Evolutionary conservation across 2,113 vertebrate species (phyloP).

Genomic region (Salminus brasiliensis): DNA sequence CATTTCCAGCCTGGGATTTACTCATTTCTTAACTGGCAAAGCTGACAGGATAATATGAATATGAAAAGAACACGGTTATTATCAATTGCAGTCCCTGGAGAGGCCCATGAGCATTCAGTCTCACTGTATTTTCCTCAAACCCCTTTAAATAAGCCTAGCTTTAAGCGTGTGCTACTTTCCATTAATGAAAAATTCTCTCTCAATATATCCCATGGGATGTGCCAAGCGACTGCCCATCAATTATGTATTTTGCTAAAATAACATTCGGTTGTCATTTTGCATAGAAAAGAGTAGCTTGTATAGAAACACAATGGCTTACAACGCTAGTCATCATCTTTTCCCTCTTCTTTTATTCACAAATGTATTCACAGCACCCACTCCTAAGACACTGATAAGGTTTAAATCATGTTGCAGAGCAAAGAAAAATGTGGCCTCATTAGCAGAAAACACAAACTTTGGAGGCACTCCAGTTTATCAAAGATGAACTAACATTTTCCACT

Average conservation of each 20-base stretch:
- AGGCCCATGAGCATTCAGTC: slow-evolving; percentile 16
- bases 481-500: slow-evolving; percentile 17
- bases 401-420: slow-evolving; percentile 18
- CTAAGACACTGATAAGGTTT: slow-evolving; percentile 30
- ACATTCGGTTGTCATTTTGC: slow-evolving; percentile 24
- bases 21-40: not conserved
- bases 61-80: not conserved
- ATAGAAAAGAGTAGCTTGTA: not conserved
- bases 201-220: not conserved
- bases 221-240: slow-evolving; percentile 11
- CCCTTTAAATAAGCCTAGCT: not conserved
- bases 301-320: slow-evolving; percentile 4
- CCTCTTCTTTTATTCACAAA: not conserved
- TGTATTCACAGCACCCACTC: not conserved
- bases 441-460: slow-evolving; percentile 6
- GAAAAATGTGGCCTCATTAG: slow-evolving; percentile 10
- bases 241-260: slow-evolving; percentile 16
- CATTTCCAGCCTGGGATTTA: not conserved
- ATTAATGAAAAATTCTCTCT: not conserved
- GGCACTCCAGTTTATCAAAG: slow-evolving; percentile 32
- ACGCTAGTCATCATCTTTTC: slow-evolving; percentile 13
- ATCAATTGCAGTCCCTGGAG: not conserved
- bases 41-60: not conserved
- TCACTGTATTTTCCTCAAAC: not conserved
- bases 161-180: not conserved